Evolutionary conservation across 2,888 invertebrate species (phyloP).

Genomic region (Tyria jacobaeae): DNA sequence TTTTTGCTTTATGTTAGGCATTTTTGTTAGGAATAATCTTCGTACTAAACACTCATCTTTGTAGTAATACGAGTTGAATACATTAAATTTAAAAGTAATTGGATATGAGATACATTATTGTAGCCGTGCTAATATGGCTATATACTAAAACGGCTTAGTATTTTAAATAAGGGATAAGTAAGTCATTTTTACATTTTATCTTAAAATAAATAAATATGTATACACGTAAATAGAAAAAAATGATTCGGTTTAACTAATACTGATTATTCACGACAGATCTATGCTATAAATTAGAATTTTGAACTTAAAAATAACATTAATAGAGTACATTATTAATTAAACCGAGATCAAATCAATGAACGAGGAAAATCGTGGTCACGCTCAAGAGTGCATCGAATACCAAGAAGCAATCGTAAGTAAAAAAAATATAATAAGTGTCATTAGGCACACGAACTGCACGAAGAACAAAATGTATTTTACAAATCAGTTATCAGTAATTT

Average conservation of each 20-base stretch:
- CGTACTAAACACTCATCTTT: background rate
- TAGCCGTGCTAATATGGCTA: too few species aligned
- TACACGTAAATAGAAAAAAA: background rate
- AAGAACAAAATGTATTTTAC: conserved; percentile 2
- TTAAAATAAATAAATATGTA: background rate
- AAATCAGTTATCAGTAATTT: conserved; percentile 3
- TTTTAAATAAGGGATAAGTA: too few species aligned
- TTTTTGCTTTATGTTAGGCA: background rate
- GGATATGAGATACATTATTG: background rate
- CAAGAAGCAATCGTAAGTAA: conserved; percentile 42
- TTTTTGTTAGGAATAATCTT: background rate
- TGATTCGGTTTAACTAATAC: conserved; percentile 12
- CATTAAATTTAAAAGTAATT: background rate
- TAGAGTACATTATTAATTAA: conserved; percentile 34
- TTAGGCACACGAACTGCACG: conserved; percentile 7
- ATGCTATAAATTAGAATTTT: conserved; percentile 21
- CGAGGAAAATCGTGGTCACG: conserved; percentile 67
- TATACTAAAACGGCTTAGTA: too few species aligned
- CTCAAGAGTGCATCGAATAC: conserved; percentile 55
- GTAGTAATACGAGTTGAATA: background rate
- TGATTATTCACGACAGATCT: conserved; percentile 12
- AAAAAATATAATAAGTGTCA: conserved; percentile 19
- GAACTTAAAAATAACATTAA: conserved; percentile 25
- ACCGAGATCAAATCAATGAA: conserved; percentile 19
- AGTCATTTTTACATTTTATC: background rate